phyloP scores from a whole-genome alignment of 2,797 vertebrate species.

The Syngnathus rostellatus region DNA sequence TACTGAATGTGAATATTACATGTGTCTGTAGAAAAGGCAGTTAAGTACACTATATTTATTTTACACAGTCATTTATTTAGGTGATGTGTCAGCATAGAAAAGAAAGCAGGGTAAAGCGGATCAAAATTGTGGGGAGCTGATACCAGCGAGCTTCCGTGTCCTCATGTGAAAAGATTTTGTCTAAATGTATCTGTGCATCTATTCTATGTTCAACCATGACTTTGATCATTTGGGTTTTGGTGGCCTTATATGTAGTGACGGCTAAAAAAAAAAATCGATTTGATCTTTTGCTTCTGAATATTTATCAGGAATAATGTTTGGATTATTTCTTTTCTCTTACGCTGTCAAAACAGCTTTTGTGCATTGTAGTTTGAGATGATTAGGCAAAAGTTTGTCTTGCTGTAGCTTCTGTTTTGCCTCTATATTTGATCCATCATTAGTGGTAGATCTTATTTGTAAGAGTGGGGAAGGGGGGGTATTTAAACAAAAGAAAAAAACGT shows the following conservation, averaged over 20 bases:
- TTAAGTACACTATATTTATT: slow-evolving; percentile 25
- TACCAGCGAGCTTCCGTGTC: slow-evolving; percentile 45
- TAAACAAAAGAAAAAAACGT: slow-evolving; percentile 27
- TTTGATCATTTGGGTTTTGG: slow-evolving; percentile 55
- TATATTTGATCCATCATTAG: slow-evolving; percentile 38
- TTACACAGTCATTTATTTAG: slow-evolving; percentile 27
- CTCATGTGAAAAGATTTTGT: slow-evolving; percentile 13
- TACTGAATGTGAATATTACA: not conserved
- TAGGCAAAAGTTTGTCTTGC: slow-evolving; percentile 4
- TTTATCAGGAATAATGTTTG: slow-evolving; percentile 26
- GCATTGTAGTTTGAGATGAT: slow-evolving; percentile 15
- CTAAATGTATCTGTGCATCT: slow-evolving; percentile 23
- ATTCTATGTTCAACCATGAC: slow-evolving; percentile 29
- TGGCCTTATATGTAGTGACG: slow-evolving; percentile 63
- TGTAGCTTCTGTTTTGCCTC: slow-evolving; percentile 27
- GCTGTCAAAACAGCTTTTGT: slow-evolving; percentile 18
- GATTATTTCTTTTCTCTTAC: slow-evolving; percentile 29
- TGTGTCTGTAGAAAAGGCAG: slow-evolving; percentile 25
- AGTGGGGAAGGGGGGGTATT: slow-evolving; percentile 8
- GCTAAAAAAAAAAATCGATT: slow-evolving; percentile 8
- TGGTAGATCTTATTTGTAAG: slow-evolving; percentile 29
- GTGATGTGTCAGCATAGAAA: slow-evolving; percentile 23
- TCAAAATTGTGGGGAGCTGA: slow-evolving; percentile 17
- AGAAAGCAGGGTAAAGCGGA: slow-evolving; percentile 36
- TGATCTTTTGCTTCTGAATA: slow-evolving; percentile 12